Conservation (phyloP, 30 jellyfish, hydroid and myxozoan species). For the Aurelia sp. region DNA sequence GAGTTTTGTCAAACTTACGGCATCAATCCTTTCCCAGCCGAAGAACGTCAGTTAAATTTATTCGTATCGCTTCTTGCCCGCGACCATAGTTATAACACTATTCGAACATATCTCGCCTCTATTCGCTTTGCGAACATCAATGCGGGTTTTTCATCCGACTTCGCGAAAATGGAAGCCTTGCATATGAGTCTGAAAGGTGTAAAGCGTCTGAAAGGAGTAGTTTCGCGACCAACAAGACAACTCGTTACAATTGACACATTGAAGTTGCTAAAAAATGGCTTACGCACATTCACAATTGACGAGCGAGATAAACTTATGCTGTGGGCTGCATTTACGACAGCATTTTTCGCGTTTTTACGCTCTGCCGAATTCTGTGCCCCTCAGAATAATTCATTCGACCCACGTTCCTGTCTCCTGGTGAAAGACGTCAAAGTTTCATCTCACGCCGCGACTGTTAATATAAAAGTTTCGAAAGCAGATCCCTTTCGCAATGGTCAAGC, state of each 20-base stretch:
- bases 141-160: neutral
- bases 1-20: neutral
- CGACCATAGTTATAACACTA: neutral
- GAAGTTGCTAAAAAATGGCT: constrained; percentile 12
- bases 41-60: neutral
- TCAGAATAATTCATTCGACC: no score
- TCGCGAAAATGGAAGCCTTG: neutral
- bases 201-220: constrained; percentile 5
- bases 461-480: no score
- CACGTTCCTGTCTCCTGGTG: no score
- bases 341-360: no score
- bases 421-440: no score
- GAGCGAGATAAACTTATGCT: neutral
- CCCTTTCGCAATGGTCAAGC: no score
- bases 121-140: neutral
- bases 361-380: no score
- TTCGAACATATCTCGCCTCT: neutral
- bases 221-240: constrained; percentile 7
- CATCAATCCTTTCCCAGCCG: neutral
- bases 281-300: neutral
- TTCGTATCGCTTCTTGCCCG: constrained; percentile 4
- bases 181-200: constrained; percentile 5
- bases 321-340: neutral
- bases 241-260: neutral
- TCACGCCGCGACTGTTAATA: no score